Base-by-base conservation (phyloP, 2,888 invertebrate genomes). In the Ptychoptera albimana region DNA sequence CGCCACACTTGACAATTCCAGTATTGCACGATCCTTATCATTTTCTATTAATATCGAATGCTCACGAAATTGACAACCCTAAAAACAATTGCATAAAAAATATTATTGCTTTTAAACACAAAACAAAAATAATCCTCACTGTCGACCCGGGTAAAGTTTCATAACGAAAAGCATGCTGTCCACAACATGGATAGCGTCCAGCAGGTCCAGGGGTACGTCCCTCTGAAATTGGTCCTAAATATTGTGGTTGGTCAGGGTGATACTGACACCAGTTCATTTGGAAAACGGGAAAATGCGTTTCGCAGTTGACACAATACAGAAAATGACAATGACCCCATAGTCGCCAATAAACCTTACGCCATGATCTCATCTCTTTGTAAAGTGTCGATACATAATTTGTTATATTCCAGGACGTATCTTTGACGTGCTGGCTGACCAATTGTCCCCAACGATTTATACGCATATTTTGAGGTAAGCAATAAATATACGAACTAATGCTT, bases 321-420 rank as follows among this genome's bases (percentile, higher is more conserved):
- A 81, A 87, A 64, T 94, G 93, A 50, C 88, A 81, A 55, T 84
- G 82, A 0, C 88, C 88, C 93, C 93, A 93, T 39, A 93, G 67
- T 37, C 84, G 74, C 94, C 94, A 94, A 65, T 93, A 94, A 2
- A 92, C 88, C 56, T 79, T 79, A 1, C 89, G 72, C 94, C 94
- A 94, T 0, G 82, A 79, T 50, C 85, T 82, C 46, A 89, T 68
- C 56, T 85, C 81, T 13, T 75, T 75, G 57, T 83, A 82, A 48
- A 91, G 62, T 56, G 77, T 75, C 37, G 79, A 63, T 30, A 93
- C 77, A 60, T 85, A 85, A 44, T 82, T 80, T 57, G 82, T 86
- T 34, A 86, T 68, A 54, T 82, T 82, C 88, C 92, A 93, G 1
- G 71, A 67, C 2, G 73, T 57, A 53, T 93, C 91, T 51, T 79